Evolutionary conservation across 2,888 invertebrate species (phyloP).

Genomic region (Yponomeuta evonymella): DNA sequence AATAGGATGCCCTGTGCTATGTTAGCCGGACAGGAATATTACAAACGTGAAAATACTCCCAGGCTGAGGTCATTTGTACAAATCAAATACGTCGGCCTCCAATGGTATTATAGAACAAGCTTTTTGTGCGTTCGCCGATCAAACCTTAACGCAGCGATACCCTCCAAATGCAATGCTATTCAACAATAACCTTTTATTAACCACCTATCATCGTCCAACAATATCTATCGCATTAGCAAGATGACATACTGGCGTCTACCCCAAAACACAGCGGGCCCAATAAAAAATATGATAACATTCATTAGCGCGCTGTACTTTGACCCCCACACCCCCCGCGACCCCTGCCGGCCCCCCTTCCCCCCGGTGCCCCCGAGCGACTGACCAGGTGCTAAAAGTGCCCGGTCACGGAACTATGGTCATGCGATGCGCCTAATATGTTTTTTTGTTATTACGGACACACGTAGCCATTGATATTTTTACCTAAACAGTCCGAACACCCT

Average conservation of each 20-base stretch:
- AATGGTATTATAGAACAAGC: too few relatives aligned
- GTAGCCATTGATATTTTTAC: conserved; percentile 47
- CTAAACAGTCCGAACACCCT: neutral
- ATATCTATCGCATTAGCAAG: conserved; percentile 27
- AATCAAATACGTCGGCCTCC: too few relatives aligned
- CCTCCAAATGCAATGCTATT: neutral
- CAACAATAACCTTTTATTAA: neutral
- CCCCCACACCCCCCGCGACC: conserved; percentile 41
- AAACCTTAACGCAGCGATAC: neutral
- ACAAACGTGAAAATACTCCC: too few relatives aligned
- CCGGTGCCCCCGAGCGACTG: conserved; percentile 35
- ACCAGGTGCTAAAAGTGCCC: conserved; percentile 73
- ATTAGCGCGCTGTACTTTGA: conserved; percentile 66
- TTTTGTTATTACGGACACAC: conserved; percentile 68
- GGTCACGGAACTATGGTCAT: conserved; percentile 73
- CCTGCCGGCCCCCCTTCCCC: conserved; percentile 26
- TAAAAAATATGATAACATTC: conserved; percentile 70
- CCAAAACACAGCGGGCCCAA: conserved; percentile 64
- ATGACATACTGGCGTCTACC: conserved; percentile 57
- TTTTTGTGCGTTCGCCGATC: too few relatives aligned
- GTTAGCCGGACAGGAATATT: too few relatives aligned
- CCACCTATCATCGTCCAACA: neutral
- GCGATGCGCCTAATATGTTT: conserved; percentile 74
- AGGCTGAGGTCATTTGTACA: too few relatives aligned
- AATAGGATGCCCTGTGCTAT: too few relatives aligned